Base-by-base conservation (phyloP, 2,797 vertebrate genomes). In the Rhabdophis nuchalis region DNA sequence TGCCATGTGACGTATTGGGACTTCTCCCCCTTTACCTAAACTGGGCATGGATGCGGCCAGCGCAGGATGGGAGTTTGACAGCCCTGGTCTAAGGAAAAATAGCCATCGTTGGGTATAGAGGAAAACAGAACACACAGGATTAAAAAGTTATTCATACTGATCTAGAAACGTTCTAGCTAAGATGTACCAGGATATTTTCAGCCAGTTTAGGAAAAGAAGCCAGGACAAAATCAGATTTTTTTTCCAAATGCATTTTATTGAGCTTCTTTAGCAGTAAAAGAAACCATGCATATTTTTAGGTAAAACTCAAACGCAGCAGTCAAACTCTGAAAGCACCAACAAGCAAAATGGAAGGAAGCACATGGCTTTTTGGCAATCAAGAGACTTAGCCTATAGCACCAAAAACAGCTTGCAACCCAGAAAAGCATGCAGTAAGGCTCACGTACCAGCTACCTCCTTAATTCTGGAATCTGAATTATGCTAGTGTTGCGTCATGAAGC, bases 391-490 rank as follows among this genome's bases (percentile, higher is more conserved):
- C 56, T 88, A 57, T 23, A 18, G 89, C 86, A 87, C 41, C 29
- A 3, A 86, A 41, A 36, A 68, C 82, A 90, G 86, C 46, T 92
- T 90, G 88, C 88, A 77, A 91, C 29, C n/a, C 68, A 88, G 89
- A 93, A 90, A 86, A 85, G 8, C 90, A 82, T 85, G 88, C 85
- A 5, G 6, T 25, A 23, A 92, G 89, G 89, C 88, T 91, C 93
- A 88, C 36, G 1, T 93, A 92, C 91, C 91, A 85, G 36, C 68
- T 16, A 27, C 72, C 72, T 88, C 58, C 89, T 85, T 52, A 36
- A 36, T 85, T 88, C 54, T 14, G 36, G 68, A 36, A 11, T 90
- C 89, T 87, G 50, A 61, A 82, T 14, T 88, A 87, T 46, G 72
- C 88, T 54, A 91, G 32, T 12, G 64, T 29, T 87, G 85, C 32